Percentiles rank a stretch among this genome's conserved stretches.
Conservation (phyloP, 1,140 invertebrate species). For the Cepaea nemoralis region DNA sequence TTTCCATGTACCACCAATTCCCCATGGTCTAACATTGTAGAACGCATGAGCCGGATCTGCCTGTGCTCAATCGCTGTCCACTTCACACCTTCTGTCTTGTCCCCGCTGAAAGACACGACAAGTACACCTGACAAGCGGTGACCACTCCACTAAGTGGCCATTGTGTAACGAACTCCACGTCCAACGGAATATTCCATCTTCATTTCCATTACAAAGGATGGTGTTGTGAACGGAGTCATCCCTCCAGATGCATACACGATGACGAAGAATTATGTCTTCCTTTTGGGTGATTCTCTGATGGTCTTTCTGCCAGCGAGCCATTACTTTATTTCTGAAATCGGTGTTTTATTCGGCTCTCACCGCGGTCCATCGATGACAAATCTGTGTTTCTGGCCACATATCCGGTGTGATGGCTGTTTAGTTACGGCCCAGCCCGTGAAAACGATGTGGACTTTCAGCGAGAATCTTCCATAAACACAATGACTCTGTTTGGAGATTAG, state of each 20-base stretch:
- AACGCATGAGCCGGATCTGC: too few species aligned
- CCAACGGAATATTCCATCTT: constrained; percentile 1
- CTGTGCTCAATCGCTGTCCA: too few species aligned
- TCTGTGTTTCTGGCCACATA: neutral
- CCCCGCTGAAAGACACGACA: too few species aligned
- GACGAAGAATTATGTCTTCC: neutral
- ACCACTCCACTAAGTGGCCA: neutral
- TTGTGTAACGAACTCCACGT: neutral
- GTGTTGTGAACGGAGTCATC: neutral
- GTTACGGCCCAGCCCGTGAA: neutral
- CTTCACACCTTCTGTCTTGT: too few species aligned
- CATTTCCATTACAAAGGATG: neutral
- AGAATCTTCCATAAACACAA: neutral
- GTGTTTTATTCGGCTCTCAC: neutral
- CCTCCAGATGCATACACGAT: neutral
- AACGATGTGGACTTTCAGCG: neutral
- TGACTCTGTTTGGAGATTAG: neutral
- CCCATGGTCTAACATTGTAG: too few species aligned
- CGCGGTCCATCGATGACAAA: neutral
- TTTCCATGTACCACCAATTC: too few species aligned
- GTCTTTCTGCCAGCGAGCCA: neutral
- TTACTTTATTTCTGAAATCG: neutral
- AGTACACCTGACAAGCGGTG: too few species aligned
- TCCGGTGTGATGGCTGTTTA: neutral
- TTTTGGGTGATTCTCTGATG: neutral